Percentiles rank a stretch among this genome's conserved stretches.
Evolutionary conservation across 1,140 invertebrate species (phyloP).

Genomic region (Procambarus virginalis): DNA sequence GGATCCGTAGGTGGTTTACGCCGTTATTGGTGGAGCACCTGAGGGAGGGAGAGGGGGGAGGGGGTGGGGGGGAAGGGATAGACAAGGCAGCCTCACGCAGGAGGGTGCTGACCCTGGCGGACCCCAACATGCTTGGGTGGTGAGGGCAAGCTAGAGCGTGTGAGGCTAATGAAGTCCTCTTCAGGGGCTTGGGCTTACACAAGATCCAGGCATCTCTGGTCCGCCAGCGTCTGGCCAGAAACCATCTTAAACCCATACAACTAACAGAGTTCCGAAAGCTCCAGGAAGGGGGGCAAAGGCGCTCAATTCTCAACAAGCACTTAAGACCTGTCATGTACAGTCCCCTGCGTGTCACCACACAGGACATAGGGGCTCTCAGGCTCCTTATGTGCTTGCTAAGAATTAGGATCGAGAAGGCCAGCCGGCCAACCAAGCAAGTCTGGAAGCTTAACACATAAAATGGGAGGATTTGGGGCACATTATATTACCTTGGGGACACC

Average conservation of each 20-base stretch:
- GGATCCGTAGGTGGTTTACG: constrained; percentile 39
- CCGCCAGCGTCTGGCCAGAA: neutral
- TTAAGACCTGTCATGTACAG: neutral
- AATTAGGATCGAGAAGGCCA: constrained; percentile 24
- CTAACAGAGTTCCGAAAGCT: neutral
- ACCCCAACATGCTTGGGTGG: neutral
- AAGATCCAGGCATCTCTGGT: neutral
- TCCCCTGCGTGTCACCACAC: no score
- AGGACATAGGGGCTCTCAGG: no score
- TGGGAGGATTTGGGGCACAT: constrained; percentile 32
- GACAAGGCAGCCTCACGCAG: no score
- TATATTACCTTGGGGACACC: constrained; percentile 71
- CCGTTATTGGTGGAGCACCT: neutral
- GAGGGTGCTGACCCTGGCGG: constrained; percentile 5
- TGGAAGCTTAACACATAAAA: constrained; percentile 2
- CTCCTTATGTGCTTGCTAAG: constrained; percentile 2
- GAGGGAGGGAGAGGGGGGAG: constrained; percentile 21
- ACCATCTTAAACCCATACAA: neutral
- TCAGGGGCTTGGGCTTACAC: neutral
- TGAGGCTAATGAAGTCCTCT: neutral
- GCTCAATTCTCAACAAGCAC: neutral
- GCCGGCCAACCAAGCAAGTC: constrained; percentile 3
- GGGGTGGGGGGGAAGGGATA: constrained; percentile 1
- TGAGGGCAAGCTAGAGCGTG: neutral
- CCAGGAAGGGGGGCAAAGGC: neutral